Percentiles rank a stretch among this genome's conserved stretches.
phyloP scores from a whole-genome alignment of 2,888 invertebrate genomes.

The Cybosia mesomella region DNA sequence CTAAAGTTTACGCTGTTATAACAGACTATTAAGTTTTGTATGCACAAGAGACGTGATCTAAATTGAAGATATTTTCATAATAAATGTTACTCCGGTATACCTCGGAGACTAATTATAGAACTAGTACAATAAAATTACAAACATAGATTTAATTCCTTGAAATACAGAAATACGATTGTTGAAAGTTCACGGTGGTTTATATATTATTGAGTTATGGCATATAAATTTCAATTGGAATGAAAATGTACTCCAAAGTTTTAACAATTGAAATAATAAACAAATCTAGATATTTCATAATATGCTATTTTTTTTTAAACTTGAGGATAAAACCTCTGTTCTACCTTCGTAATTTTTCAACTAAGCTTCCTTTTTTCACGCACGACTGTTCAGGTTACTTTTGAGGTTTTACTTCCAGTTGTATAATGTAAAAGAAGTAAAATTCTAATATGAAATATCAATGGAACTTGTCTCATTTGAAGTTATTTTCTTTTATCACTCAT shows the following conservation, averaged over 20 bases:
- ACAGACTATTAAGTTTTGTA: slow-evolving; percentile 24
- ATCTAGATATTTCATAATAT: too few species aligned
- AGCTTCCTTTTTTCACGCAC: too few species aligned
- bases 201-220: background rate
- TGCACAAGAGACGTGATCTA: slow-evolving; percentile 17
- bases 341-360: too few species aligned
- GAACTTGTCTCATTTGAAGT: too few species aligned
- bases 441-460: too few species aligned
- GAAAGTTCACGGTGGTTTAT: background rate
- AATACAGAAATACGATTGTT: background rate
- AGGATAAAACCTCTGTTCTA: too few species aligned
- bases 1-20: slow-evolving; percentile 28
- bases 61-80: slow-evolving; percentile 12
- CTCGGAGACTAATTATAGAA: background rate
- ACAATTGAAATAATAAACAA: too few species aligned
- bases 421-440: too few species aligned
- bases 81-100: background rate
- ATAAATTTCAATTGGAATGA: background rate
- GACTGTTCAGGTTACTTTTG: too few species aligned
- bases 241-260: background rate
- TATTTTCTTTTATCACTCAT: too few species aligned
- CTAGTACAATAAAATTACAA: background rate
- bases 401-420: too few species aligned
- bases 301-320: too few species aligned
- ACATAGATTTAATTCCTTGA: background rate